Base-by-base conservation (phyloP, 2,797 vertebrate genomes). In the Mus spretus region DNA sequence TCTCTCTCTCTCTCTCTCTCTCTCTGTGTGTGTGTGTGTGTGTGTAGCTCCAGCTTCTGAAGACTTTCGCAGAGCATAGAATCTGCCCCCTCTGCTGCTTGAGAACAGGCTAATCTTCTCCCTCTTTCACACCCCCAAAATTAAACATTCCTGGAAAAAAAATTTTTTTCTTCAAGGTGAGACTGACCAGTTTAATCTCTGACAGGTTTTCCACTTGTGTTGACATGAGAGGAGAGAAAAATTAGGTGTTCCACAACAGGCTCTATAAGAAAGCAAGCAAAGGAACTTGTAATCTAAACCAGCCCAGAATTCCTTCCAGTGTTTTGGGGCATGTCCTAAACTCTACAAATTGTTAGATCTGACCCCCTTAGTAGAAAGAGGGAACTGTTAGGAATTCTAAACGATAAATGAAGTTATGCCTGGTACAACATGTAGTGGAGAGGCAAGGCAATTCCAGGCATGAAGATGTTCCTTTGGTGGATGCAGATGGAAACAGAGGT, bases 91-190 rank as follows among this genome's bases (percentile, higher is more conserved):
- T 13, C 50, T 78, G 93, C 24, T 95, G 7, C 83, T 34, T 90
- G 92, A 97, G 88, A 84, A 92, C 91, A 83, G 44, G 22, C 50
- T 53, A 96, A 89, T 95, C 87, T 37, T 74, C 40, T 93, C 88
- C 94, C 75, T 97, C 91, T 92, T 97, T 97, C 97, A 95, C 31
- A 75, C 81, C 55, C 93, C 6, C 31, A 74, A 95, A 97, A 93
- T 97, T 96, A 97, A 98, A 96, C 84, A 97, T 96, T 95, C 65
- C 87, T 47, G 26, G 37, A 65, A 81, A 86, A 96, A 28, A 47
- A 26, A 17, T 22, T 63, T 67, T 13, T 63, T 90, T 90, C 90
- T 96, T 92, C 74, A 89, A 97, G 90, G 47, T 28, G 22, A 97
- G 72, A 57, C 11, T 92, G 85, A 93, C 55, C 88, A 67, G 79